A percentile compares a stretch with the other conserved stretches of the same genome.
Evolutionary conservation across 2,888 invertebrate genomes (phyloP).

Genomic region (Eledone cirrhosa): DNA sequence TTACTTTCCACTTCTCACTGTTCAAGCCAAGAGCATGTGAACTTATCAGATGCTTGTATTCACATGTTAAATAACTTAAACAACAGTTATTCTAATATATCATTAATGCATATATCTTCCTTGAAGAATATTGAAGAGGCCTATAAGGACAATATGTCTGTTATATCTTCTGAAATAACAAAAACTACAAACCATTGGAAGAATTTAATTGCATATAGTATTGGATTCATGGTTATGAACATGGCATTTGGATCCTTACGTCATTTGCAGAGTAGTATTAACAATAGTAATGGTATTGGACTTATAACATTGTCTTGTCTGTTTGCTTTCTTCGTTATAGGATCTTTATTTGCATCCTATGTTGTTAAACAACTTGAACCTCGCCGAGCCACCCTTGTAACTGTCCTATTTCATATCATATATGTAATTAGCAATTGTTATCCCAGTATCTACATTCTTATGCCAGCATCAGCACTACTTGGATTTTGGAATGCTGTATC

Average conservation of each 20-base stretch:
- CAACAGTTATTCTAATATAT: slow-evolving; percentile 15
- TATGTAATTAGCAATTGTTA: slow-evolving; percentile 57
- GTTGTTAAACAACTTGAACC: slow-evolving; percentile 14
- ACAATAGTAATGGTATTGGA: slow-evolving; percentile 58
- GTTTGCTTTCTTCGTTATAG: slow-evolving; percentile 55
- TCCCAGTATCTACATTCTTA: slow-evolving; percentile 54
- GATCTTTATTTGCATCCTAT: slow-evolving; percentile 33
- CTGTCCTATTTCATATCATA: slow-evolving; percentile 49
- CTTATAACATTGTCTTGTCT: slow-evolving; percentile 55
- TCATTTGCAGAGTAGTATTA: slow-evolving; percentile 63
- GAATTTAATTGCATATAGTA: slow-evolving; percentile 56
- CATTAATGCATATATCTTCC: slow-evolving; percentile 19
- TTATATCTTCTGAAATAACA: background rate
- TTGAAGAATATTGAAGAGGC: background rate
- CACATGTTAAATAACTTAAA: slow-evolving; percentile 5
- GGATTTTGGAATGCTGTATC: slow-evolving; percentile 57
- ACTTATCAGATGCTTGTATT: slow-evolving; percentile 10
- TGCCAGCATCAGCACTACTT: slow-evolving; percentile 53
- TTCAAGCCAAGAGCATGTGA: slow-evolving; percentile 9
- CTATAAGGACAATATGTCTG: background rate
- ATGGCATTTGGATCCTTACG: slow-evolving; percentile 57
- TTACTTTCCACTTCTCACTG: slow-evolving; percentile 8
- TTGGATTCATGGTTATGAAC: slow-evolving; percentile 53
- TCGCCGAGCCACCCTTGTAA: slow-evolving; percentile 40
- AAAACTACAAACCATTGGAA: slow-evolving; percentile 33